phyloP scores from a whole-genome alignment of 2,888 invertebrate species.

The Nipponacmea schrenckii region DNA sequence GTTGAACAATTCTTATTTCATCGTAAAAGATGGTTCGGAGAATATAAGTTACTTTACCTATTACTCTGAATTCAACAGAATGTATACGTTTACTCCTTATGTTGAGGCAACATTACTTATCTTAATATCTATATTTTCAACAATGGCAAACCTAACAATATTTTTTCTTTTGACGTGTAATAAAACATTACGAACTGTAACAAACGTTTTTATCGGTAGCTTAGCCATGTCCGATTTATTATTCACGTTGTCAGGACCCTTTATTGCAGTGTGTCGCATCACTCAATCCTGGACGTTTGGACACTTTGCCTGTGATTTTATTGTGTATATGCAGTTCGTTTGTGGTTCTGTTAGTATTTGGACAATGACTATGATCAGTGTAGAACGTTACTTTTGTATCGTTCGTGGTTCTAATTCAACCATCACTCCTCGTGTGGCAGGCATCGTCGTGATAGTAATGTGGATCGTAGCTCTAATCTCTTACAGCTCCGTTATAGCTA shows the following conservation, averaged over 20 bases:
- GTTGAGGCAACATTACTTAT: constrained; percentile 38
- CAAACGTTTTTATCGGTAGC: constrained; percentile 51
- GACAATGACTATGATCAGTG: constrained; percentile 54
- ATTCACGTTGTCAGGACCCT: constrained; percentile 42
- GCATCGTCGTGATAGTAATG: constrained; percentile 33
- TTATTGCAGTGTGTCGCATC: constrained; percentile 48
- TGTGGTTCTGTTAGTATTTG: constrained; percentile 49
- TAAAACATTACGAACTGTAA: constrained; percentile 35
- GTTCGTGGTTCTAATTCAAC: constrained; percentile 30
- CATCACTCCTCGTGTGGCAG: constrained; percentile 32
- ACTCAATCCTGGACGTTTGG: constrained; percentile 53
- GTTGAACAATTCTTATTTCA: constrained; percentile 41
- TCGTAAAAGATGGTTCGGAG: constrained; percentile 42
- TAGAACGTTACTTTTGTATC: constrained; percentile 50
- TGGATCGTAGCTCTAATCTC: constrained; percentile 36
- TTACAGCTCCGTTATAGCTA: constrained; percentile 44
- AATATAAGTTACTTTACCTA: constrained; percentile 49
- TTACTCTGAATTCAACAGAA: constrained; percentile 50
- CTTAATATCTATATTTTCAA: constrained; percentile 36
- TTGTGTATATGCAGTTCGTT: constrained; percentile 43
- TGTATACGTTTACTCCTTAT: constrained; percentile 17
- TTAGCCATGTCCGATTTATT: constrained; percentile 50
- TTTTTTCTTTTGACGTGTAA: constrained; percentile 35
- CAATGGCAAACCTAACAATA: constrained; percentile 39
- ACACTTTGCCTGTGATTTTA: constrained; percentile 39